These are phyloP conservation scores for Drosophila incognita DNA, from an alignment of 2,888 invertebrate species.

Conservation along the genomic window DNA sequence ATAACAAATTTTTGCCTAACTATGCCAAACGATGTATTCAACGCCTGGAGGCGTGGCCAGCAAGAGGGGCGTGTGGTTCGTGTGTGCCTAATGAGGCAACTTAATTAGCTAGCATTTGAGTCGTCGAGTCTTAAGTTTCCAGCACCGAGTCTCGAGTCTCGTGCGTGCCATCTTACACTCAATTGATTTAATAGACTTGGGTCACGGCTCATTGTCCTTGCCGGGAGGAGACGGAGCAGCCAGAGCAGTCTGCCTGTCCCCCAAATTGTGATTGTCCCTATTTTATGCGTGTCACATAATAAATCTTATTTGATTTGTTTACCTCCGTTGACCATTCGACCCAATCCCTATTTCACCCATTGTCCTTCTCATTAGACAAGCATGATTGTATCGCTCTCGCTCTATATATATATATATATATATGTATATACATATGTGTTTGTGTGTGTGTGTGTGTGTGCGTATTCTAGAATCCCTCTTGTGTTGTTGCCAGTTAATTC, in stretches of 20 bases:
- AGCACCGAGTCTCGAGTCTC: constrained; percentile 30
- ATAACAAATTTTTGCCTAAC: constrained; percentile 53
- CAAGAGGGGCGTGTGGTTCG: not conserved
- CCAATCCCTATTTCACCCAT: constrained; percentile 29
- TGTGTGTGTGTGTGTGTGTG: constrained; percentile 9
- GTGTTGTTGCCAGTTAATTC: constrained; percentile 58
- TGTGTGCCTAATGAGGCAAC: constrained; percentile 71
- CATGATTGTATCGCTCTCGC: constrained; percentile 55
- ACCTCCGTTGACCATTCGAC: constrained; percentile 62
- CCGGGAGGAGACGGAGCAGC: not conserved
- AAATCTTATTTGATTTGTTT: constrained; percentile 80
- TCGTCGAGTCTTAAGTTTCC: constrained; percentile 13
- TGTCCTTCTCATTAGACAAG: constrained; percentile 55
- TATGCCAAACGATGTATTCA: constrained; percentile 29
- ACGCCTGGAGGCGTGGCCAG: constrained; percentile 12
- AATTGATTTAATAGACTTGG: constrained; percentile 76
- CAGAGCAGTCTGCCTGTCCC: not conserved
- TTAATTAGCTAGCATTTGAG: constrained; percentile 69
- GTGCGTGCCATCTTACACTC: constrained; percentile 76
- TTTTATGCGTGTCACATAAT: constrained; percentile 80
- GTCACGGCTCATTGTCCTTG: constrained; percentile 57
- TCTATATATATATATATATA: not conserved
- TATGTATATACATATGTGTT: not conserved
- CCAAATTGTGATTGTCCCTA: constrained; percentile 47
- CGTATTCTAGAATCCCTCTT: constrained; percentile 14